These are phyloP conservation scores for Aricia artaxerxes DNA, from an alignment of 2,888 invertebrate genomes.

Conservation along the genomic window DNA sequence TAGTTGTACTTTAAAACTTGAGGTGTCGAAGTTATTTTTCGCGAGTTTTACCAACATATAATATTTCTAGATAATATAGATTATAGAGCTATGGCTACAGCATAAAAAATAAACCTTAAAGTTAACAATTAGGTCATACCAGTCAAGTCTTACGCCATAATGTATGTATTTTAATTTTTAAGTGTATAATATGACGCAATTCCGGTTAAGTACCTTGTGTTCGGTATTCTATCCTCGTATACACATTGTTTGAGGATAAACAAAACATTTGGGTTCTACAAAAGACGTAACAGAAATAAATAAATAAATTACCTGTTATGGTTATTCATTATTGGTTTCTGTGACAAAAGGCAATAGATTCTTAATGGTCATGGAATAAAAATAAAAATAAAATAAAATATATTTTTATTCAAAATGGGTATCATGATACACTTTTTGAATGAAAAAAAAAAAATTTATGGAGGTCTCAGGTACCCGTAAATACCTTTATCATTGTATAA, in stretches of 20 bases:
- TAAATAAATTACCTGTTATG: background rate
- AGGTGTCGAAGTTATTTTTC: background rate
- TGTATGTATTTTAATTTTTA: background rate
- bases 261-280: background rate
- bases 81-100: background rate
- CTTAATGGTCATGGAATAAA: too few species aligned
- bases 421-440: too few species aligned
- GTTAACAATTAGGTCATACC: background rate
- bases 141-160: background rate
- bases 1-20: too few species aligned
- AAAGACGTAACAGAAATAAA: background rate
- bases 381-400: too few species aligned
- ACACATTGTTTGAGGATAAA: slow-evolving; percentile 11
- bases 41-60: background rate
- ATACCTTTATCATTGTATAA: too few species aligned
- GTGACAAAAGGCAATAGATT: too few species aligned
- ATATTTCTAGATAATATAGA: background rate
- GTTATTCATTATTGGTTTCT: background rate
- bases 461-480: too few species aligned
- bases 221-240: slow-evolving; percentile 1
- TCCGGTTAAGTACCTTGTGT: background rate
- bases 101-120: background rate
- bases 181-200: background rate
- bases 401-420: too few species aligned
- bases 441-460: too few species aligned